Conservation (phyloP, 2,113 vertebrate species). For the Microtus pennsylvanicus region DNA sequence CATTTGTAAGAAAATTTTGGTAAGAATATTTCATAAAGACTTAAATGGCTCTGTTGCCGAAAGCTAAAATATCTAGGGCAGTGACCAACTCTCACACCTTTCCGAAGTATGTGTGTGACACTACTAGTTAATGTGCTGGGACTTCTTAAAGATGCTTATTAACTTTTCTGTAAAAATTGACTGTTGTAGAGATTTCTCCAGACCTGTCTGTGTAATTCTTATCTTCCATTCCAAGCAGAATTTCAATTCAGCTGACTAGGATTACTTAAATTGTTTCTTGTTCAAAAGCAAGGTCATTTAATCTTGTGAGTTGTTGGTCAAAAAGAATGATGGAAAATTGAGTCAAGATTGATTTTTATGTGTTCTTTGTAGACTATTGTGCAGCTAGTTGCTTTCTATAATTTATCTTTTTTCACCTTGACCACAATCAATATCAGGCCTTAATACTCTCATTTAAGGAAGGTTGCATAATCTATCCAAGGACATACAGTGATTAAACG, state of each 20-base stretch:
- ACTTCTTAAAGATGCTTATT: background rate
- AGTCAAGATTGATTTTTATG: conserved; percentile 47
- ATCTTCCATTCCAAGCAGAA: background rate
- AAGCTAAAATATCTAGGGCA: background rate
- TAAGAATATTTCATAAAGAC: background rate
- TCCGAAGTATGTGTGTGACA: background rate
- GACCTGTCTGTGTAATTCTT: background rate
- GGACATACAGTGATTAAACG: background rate
- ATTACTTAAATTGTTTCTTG: background rate
- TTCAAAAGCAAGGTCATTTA: conserved; percentile 5
- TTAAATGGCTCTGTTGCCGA: background rate
- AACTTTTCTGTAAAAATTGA: background rate
- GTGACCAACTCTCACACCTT: background rate
- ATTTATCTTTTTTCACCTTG: conserved; percentile 50
- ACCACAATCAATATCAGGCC: conserved; percentile 4
- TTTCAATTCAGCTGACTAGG: background rate
- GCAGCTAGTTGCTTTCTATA: conserved; percentile 37
- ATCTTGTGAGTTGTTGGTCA: conserved; percentile 5
- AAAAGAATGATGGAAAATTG: conserved; percentile 47
- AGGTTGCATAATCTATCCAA: conserved; percentile 47
- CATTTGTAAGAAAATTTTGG: background rate
- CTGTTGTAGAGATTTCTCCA: background rate
- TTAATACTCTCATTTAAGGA: conserved; percentile 8
- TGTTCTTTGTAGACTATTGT: background rate
- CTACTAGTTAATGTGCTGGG: background rate